phyloP scores from a whole-genome alignment of 2,797 vertebrate species.

The Esox masquinongy region DNA sequence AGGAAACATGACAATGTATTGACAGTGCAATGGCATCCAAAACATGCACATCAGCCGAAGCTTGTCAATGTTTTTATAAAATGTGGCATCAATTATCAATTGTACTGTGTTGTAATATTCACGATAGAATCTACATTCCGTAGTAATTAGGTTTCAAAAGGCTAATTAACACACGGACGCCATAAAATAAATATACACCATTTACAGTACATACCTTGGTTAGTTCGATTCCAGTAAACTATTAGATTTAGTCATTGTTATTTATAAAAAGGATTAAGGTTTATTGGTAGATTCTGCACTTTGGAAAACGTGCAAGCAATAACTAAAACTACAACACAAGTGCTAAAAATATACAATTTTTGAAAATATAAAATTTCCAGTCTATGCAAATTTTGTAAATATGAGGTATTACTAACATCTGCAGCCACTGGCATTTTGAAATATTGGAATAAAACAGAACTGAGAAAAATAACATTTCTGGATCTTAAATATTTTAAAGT shows the following conservation, averaged over 20 bases:
- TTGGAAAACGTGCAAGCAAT: slow-evolving; percentile 64
- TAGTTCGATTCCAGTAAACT: not conserved
- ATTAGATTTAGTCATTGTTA: slow-evolving; percentile 60
- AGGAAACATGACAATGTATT: too few relatives aligned
- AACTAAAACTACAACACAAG: slow-evolving; percentile 65
- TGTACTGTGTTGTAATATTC: too few relatives aligned
- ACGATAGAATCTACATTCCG: too few relatives aligned
- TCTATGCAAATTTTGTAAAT: slow-evolving; percentile 61
- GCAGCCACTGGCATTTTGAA: slow-evolving; percentile 68
- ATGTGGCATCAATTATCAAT: too few relatives aligned
- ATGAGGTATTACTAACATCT: slow-evolving; percentile 72
- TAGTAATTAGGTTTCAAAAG: too few relatives aligned
- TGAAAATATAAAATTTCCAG: slow-evolving; percentile 78
- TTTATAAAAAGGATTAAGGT: slow-evolving; percentile 80
- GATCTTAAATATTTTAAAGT: slow-evolving; percentile 43
- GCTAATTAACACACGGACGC: not conserved
- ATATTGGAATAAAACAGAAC: slow-evolving; percentile 36
- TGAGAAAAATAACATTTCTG: slow-evolving; percentile 48
- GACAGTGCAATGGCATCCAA: too few relatives aligned
- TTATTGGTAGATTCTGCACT: slow-evolving; percentile 73
- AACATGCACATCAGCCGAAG: too few relatives aligned
- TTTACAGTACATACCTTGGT: not conserved
- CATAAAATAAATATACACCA: not conserved
- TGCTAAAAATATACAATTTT: slow-evolving; percentile 78
- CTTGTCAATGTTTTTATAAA: too few relatives aligned